Percentiles rank a stretch among this genome's conserved stretches.
These are phyloP conservation scores for Melinaea menophilus DNA, from an alignment of 2,888 invertebrate species.

Conservation along the genomic window DNA sequence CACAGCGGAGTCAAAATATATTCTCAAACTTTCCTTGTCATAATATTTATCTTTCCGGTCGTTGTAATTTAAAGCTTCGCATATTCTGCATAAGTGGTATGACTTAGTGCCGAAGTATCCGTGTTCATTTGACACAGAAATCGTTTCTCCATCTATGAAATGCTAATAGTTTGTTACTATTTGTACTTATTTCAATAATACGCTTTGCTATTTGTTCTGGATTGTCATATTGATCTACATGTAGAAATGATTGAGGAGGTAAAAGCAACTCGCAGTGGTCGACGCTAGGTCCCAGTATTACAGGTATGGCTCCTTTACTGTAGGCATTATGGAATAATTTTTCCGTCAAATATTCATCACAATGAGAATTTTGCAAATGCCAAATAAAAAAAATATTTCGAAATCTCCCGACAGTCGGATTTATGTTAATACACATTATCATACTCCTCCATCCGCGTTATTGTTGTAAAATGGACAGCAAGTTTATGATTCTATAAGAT, in stretches of 20 bases:
- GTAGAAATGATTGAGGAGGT: conserved; percentile 81
- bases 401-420: conserved; percentile 76
- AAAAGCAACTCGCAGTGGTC: conserved; percentile 71
- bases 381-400: conserved; percentile 82
- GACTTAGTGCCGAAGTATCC: conserved; percentile 81
- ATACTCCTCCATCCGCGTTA: no score
- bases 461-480: no score
- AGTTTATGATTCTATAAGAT: no score
- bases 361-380: conserved; percentile 84
- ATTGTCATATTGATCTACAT: conserved; percentile 75
- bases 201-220: conserved; percentile 73
- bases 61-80: conserved; percentile 83
- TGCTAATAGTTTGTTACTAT: conserved; percentile 48
- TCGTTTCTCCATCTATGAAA: conserved; percentile 80
- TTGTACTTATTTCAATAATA: conserved; percentile 64
- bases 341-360: conserved; percentile 83
- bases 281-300: conserved; percentile 79
- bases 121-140: conserved; percentile 80
- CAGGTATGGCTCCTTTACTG: conserved; percentile 79
- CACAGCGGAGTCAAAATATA: conserved; percentile 42
- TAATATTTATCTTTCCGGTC: conserved; percentile 45
- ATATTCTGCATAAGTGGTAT: conserved; percentile 80
- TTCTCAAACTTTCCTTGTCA: conserved; percentile 36
- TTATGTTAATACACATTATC: conserved; percentile 20
- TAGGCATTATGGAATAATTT: conserved; percentile 83